phyloP scores from a whole-genome alignment of 2,113 vertebrate genomes.

The Cyphomyrus discorhynchus region DNA sequence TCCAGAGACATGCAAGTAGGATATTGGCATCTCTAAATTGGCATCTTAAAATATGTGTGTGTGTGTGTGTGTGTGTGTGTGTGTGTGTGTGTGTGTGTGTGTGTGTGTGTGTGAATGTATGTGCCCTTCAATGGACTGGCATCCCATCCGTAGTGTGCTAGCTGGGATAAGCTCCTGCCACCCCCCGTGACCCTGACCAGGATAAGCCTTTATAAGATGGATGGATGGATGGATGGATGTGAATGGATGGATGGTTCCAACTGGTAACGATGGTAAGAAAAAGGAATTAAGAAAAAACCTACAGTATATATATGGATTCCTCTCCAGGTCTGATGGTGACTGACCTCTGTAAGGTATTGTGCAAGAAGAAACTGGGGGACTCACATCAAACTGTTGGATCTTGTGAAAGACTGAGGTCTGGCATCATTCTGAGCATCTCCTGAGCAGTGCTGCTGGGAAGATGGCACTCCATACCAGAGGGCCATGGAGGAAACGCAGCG shows the following conservation, averaged over 20 bases:
- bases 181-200: too few relatives aligned
- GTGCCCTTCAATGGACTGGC: neutral
- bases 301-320: neutral
- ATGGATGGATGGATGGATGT: neutral
- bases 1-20: neutral
- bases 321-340: neutral
- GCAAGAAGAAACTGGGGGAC: constrained; percentile 15
- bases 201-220: neutral
- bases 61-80: neutral
- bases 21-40: neutral
- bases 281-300: neutral
- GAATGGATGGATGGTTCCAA: neutral
- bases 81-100: neutral
- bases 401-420: neutral
- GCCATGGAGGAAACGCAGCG: neutral
- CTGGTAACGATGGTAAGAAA: too few relatives aligned
- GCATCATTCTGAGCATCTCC: neutral
- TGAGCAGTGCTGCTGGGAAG: too few relatives aligned
- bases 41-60: neutral
- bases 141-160: neutral
- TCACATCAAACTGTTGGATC: neutral
- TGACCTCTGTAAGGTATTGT: constrained; percentile 21
- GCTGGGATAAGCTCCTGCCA: neutral
- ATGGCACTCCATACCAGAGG: neutral
- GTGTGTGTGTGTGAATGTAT: neutral